A percentile compares a stretch with the other conserved stretches of the same genome.
phyloP scores from a whole-genome alignment of 2,113 vertebrate species.

The Stegastes partitus region DNA sequence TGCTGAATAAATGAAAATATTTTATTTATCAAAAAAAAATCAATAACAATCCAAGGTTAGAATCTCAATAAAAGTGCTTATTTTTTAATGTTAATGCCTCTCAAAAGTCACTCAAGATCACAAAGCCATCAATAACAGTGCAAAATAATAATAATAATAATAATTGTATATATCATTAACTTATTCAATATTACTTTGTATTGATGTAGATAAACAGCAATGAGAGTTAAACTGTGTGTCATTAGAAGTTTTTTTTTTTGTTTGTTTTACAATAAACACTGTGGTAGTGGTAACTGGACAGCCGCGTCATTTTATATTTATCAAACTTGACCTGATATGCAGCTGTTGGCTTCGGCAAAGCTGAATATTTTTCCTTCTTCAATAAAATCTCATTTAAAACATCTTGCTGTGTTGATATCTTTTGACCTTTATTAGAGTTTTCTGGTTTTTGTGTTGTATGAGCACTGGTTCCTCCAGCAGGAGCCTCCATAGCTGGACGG shows the following conservation, averaged over 20 bases:
- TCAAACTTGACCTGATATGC: neutral
- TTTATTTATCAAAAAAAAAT: slow-evolving; percentile 17
- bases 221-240: neutral
- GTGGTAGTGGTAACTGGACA: slow-evolving; percentile 15
- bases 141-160: slow-evolving; percentile 38
- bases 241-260: neutral
- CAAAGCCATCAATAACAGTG: slow-evolving; percentile 56
- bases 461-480: slow-evolving; percentile 92
- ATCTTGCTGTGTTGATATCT: slow-evolving; percentile 63
- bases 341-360: neutral
- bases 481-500: slow-evolving; percentile 87
- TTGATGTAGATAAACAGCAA: neutral
- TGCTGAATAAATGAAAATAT: neutral
- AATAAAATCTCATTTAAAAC: slow-evolving; percentile 3
- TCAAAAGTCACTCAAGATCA: slow-evolving; percentile 9
- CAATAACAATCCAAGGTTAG: neutral
- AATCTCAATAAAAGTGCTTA: slow-evolving; percentile 70
- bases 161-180: no score
- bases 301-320: neutral
- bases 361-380: neutral
- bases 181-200: neutral
- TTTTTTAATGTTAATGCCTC: slow-evolving; percentile 6
- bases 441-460: slow-evolving; percentile 64
- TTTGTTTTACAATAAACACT: neutral
- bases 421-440: slow-evolving; percentile 56